Evolutionary conservation across 2,888 invertebrate species (phyloP).

Genomic region (Drosophila pseudotakahashii): DNA sequence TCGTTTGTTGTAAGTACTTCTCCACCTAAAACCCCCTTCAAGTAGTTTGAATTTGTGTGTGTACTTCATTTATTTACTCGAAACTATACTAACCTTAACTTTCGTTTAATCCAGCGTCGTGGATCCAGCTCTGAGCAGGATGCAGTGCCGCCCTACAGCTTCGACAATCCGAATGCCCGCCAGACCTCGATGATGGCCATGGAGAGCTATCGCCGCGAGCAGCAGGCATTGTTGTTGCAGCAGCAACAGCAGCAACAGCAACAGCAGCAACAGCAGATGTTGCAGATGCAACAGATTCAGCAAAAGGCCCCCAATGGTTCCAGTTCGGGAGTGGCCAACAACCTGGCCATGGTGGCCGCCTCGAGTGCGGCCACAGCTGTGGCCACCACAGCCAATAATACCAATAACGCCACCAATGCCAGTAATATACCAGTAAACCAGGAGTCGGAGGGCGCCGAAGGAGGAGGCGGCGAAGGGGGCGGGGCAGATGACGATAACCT

Average conservation of each 20-base stretch:
- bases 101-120: constrained; percentile 66
- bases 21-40: not conserved
- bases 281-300: constrained; percentile 57
- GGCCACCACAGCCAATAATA: constrained; percentile 56
- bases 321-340: constrained; percentile 57
- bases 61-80: not conserved
- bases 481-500: constrained; percentile 56
- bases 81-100: not conserved
- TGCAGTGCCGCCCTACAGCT: constrained; percentile 83
- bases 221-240: constrained; percentile 70
- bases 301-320: constrained; percentile 38
- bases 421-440: constrained; percentile 9
- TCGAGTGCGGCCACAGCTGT: constrained; percentile 69
- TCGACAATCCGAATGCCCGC: constrained; percentile 81
- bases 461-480: constrained; percentile 47
- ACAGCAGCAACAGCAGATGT: constrained; percentile 57
- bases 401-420: constrained; percentile 9
- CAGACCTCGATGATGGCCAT: constrained; percentile 84
- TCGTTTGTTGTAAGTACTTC: constrained; percentile 33
- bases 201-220: constrained; percentile 82
- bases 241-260: constrained; percentile 69
- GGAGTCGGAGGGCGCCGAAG: constrained; percentile 28
- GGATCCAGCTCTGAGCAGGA: constrained; percentile 83
- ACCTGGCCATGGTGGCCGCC: constrained; percentile 68
- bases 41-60: constrained; percentile 1